Evolutionary conservation across 2,113 vertebrate species (phyloP).

Genomic region (Halcyon senegalensis): DNA sequence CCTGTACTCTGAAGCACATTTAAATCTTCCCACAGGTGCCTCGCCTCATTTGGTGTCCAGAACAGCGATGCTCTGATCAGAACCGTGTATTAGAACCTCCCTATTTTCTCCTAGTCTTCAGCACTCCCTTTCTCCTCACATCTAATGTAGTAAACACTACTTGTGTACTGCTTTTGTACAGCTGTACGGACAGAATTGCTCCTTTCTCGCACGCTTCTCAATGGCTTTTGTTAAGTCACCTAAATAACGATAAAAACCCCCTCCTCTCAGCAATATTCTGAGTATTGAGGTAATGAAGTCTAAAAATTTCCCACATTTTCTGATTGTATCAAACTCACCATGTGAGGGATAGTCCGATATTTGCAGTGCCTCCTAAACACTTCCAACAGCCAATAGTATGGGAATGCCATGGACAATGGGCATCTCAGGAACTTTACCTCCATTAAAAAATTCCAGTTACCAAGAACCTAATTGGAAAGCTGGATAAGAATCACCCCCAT

Average conservation of each 20-base stretch:
- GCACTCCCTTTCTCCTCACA: too few species aligned
- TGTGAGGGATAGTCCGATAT: neutral
- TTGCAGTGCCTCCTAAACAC: neutral
- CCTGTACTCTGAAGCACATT: too few species aligned
- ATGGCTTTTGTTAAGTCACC: neutral
- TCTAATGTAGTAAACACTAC: too few species aligned
- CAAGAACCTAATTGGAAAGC: neutral
- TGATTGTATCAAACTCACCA: neutral
- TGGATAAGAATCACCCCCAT: neutral
- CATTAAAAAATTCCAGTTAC: neutral
- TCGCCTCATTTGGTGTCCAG: too few species aligned
- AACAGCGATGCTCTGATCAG: too few species aligned
- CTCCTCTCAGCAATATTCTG: fast-evolving
- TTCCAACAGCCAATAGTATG: neutral
- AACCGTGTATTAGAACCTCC: too few species aligned
- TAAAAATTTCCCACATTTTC: neutral
- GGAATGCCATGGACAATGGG: neutral
- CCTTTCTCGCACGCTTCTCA: too few species aligned
- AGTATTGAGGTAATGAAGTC: neutral
- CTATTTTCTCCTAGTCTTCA: too few species aligned
- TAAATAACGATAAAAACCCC: neutral
- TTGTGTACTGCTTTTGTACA: too few species aligned
- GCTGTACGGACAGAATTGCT: too few species aligned
- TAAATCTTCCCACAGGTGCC: too few species aligned
- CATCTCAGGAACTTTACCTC: neutral